A percentile compares a stretch with the other conserved stretches of the same genome.
Evolutionary conservation across 2,113 vertebrate genomes (phyloP).

Genomic region (Aptenodytes forsteri): DNA sequence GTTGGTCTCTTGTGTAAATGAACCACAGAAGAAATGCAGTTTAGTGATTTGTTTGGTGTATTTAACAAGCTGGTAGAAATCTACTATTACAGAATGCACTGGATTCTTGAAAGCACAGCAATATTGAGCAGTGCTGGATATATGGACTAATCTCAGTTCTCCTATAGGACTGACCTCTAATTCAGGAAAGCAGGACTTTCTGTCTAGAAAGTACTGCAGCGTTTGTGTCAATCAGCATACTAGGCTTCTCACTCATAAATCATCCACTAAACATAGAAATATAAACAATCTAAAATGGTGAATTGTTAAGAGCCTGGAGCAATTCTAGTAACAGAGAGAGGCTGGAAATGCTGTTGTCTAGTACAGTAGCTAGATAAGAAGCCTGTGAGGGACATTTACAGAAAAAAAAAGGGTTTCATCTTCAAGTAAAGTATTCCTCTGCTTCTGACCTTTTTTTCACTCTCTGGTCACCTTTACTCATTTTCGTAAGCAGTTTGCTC

Average conservation of each 20-base stretch:
- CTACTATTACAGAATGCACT: neutral
- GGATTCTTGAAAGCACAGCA: neutral
- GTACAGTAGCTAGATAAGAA: neutral
- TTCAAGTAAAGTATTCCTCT: neutral
- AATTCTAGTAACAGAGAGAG: neutral
- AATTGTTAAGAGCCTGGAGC: neutral
- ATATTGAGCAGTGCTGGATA: neutral
- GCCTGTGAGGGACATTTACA: neutral
- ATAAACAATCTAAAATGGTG: neutral
- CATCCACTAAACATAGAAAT: neutral
- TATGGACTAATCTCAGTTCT: neutral
- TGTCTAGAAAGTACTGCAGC: neutral
- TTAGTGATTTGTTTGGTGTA: neutral
- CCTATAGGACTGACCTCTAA: neutral
- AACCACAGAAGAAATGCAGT: neutral
- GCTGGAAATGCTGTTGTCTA: neutral
- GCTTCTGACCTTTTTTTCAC: neutral
- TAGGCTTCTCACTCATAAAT: neutral
- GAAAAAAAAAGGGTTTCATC: fast-evolving
- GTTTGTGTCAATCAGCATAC: neutral
- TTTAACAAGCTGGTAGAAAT: neutral
- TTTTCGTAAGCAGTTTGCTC: neutral
- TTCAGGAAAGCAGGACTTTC: neutral
- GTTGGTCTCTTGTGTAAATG: neutral
- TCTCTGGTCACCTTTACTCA: neutral